Conservation (phyloP, 92 coral and sea anemone species). For the Phymanthus crucifer region DNA sequence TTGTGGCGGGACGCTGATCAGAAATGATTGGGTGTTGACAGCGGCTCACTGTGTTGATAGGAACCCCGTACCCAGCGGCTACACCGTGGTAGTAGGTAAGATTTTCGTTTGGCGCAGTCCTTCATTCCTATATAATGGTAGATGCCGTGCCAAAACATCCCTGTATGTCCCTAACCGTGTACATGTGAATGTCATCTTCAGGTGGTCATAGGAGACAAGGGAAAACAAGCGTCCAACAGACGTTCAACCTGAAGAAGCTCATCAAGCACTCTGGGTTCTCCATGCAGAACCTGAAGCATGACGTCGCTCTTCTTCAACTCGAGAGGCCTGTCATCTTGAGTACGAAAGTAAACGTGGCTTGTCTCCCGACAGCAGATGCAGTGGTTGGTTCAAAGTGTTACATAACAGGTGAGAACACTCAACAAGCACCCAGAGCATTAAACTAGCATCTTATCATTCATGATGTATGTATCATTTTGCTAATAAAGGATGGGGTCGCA, state of each 20-base stretch:
- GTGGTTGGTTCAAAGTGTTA: slow-evolving; percentile 56
- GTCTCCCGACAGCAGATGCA: slow-evolving; percentile 60
- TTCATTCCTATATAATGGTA: too few relatives aligned
- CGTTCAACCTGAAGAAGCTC: slow-evolving; percentile 44
- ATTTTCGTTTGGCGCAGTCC: too few relatives aligned
- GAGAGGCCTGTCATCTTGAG: slow-evolving; percentile 43
- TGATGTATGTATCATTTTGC: neutral
- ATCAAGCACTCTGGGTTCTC: slow-evolving; percentile 60
- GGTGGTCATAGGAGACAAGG: slow-evolving; percentile 66
- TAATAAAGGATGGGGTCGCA: slow-evolving; percentile 71
- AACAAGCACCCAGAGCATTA: neutral
- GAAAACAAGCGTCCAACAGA: slow-evolving; percentile 61
- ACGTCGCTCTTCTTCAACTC: slow-evolving; percentile 68
- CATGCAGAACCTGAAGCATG: slow-evolving; percentile 58
- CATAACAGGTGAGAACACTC: slow-evolving; percentile 62
- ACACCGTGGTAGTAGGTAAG: slow-evolving; percentile 45
- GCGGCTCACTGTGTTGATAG: slow-evolving; percentile 47
- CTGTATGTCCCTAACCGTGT: too few relatives aligned
- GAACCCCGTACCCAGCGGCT: slow-evolving; percentile 33
- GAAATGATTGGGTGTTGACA: slow-evolving; percentile 32
- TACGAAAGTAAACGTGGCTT: slow-evolving; percentile 63
- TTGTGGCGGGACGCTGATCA: slow-evolving; percentile 42
- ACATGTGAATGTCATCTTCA: neutral
- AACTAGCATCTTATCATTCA: neutral
- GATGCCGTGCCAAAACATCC: too few relatives aligned